Conservation (phyloP, 1,140 invertebrate species). For the Diprion similis region DNA sequence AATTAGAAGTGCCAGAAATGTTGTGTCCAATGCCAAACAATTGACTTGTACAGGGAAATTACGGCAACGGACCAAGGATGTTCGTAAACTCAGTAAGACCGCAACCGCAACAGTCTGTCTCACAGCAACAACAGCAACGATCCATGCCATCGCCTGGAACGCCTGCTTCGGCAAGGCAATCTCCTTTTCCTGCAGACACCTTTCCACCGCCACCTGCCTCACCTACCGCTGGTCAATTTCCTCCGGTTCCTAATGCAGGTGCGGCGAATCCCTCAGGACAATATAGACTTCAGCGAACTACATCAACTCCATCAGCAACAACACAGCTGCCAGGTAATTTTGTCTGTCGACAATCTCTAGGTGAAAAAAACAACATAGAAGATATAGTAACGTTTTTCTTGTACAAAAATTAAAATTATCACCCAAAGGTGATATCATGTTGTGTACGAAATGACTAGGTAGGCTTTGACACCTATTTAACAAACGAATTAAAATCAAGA, state of each 20-base stretch:
- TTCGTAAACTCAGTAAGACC: slow-evolving; percentile 56
- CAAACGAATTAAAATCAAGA: no score
- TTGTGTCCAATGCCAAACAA: neutral
- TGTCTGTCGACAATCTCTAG: slow-evolving; percentile 3
- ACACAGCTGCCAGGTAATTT: slow-evolving; percentile 72
- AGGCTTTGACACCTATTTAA: no score
- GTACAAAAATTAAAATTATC: no score
- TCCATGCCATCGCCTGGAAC: slow-evolving; percentile 65
- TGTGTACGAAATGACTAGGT: no score
- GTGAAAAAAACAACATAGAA: no score
- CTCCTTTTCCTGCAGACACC: slow-evolving; percentile 64
- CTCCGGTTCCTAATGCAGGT: slow-evolving; percentile 63
- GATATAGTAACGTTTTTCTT: no score
- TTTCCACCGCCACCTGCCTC: slow-evolving; percentile 62
- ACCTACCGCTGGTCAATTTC: slow-evolving; percentile 58
- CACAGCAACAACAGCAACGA: slow-evolving; percentile 54
- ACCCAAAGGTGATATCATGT: no score
- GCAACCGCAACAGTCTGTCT: slow-evolving; percentile 16
- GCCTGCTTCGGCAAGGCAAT: slow-evolving; percentile 62
- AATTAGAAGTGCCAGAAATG: neutral
- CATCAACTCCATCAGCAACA: slow-evolving; percentile 70
- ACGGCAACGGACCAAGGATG: slow-evolving; percentile 55
- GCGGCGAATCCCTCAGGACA: slow-evolving; percentile 63
- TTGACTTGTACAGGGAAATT: slow-evolving; percentile 47
- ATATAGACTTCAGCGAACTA: slow-evolving; percentile 69